A percentile compares a stretch with the other conserved stretches of the same genome.
phyloP scores from a whole-genome alignment of 2,888 invertebrate genomes.

The Matsumyia berberina region DNA sequence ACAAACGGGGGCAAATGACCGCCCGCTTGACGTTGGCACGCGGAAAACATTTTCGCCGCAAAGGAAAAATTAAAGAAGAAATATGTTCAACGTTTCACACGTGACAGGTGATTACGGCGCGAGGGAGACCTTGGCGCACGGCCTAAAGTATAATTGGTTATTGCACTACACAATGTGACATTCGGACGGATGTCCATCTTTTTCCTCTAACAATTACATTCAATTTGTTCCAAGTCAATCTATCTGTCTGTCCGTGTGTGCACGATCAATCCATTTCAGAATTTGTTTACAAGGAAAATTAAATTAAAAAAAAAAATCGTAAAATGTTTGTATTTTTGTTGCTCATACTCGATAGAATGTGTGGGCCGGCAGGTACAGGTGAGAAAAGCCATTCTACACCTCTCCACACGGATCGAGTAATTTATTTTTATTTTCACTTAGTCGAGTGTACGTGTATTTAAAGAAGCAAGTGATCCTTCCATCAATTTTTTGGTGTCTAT shows the following conservation, averaged over 20 bases:
- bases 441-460: conserved; percentile 2
- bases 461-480: conserved; percentile 26
- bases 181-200: conserved; percentile 47
- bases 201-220: conserved; percentile 30
- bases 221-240: conserved; percentile 54
- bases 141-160: conserved; percentile 52
- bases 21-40: conserved; percentile 12
- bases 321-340: conserved; percentile 45
- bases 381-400: conserved; percentile 32
- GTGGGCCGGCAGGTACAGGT: conserved; percentile 16
- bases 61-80: conserved; percentile 16
- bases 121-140: conserved; percentile 45
- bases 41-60: conserved; percentile 15
- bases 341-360: conserved; percentile 24
- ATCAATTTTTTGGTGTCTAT: neutral
- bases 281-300: conserved; percentile 62
- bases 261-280: conserved; percentile 31
- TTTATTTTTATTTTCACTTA: conserved; percentile 33
- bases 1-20: conserved; percentile 39
- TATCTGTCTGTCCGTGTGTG: conserved; percentile 25
- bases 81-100: conserved; percentile 34
- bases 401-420: conserved; percentile 7
- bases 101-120: conserved; percentile 64
- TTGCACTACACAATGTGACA: conserved; percentile 21
- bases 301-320: conserved; percentile 43